Base-by-base conservation (phyloP, 2,888 invertebrate genomes). In the Cheilosia urbana region DNA sequence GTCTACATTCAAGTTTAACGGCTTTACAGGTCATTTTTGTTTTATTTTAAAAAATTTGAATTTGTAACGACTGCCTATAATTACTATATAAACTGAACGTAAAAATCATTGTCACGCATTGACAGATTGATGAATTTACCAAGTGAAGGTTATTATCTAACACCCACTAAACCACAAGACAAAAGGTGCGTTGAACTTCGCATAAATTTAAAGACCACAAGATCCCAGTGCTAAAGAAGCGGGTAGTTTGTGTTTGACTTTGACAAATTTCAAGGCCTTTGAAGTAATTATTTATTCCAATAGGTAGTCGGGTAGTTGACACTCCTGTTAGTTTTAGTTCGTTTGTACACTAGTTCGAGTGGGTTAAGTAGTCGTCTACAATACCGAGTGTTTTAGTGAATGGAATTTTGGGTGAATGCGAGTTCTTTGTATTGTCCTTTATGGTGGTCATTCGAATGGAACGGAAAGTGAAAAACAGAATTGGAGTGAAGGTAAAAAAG, bases 201-300 rank as follows among this genome's bases (percentile, higher is more conserved):
- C 40, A 19, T 49, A 76, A 40, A 57, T 63, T 47, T 58, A 60
- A 51, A 60, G 21, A 11, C 17, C 30, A 51, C 62, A 53, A 65
- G 15, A 72, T 51, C 24, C 3, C 21, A 49, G 58, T 66, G 13
- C 34, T 45, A 27, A 11, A 60, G 60, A 84, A 69, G 57, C 71
- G 65, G 53, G 40, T 65, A 37, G 57, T 57, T 53, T 57, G 45
- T 63, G 40, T 49, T 11, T 79, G 84, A 75, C 79, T 84, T 84
- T 84, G 84, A 84, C 79, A 84, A 65, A 69, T 79, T 75, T 75
- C 79, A 84, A 80, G 79, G 84, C 53, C 49, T 17, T 47, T 19
- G 30, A 53, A 53, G 55, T 62, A 55, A 73, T 78, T 47, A 30
- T 45, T 17, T 51, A 37, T 65, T 53, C 49, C 63, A 42, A 49